Base-by-base conservation (phyloP, 2,888 invertebrate species). In the Alitta virens region DNA sequence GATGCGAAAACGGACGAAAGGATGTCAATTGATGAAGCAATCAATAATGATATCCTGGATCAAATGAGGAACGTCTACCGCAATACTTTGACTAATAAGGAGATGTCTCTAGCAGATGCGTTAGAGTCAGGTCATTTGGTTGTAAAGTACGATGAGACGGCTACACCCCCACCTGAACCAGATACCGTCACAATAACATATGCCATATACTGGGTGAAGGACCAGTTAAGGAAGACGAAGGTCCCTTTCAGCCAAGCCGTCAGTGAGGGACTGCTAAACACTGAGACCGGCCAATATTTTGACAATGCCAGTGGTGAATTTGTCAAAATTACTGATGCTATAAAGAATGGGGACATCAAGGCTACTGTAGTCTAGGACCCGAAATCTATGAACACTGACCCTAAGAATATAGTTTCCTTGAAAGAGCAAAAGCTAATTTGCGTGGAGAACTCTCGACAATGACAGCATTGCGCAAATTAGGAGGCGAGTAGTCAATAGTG, bases 341-440 rank as follows among this genome's bases (percentile, higher is more conserved):
- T 81, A 56, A 78, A 77, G 73, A 71, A 71, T 50, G 80, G 81
- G 5, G 76, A 75, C 65, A 74, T 80, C 60, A 79, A 80, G 64
- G 80, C 79, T 1, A 71, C 76, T 52, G 67, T 78, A 2, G 71
- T 80, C 0, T 67, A 71, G 2, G 78, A 79, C 62, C 71, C 76
- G 9, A 74, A 72, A 23, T 43, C 70, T 25, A 55, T 80, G 49
- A 75, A 79, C 61, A 75, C 79, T 55, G 74, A 75, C 62, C 76
- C 77, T 2, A 72, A 74, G 33, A 78, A 79, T 68, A 72, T 71
- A 53, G 73, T 79, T 42, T n/a, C n/a, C n/a, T n/a, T n/a, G n/a
- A n/a, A n/a, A 42, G 67, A 72, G 12, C 33, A 33, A 33, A 33
- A 12, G 33, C 33, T 7, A 33, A 33, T 12, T 12, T 33, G 5